Conservation (phyloP, 2,888 invertebrate species). For the Drosophila borealis region DNA sequence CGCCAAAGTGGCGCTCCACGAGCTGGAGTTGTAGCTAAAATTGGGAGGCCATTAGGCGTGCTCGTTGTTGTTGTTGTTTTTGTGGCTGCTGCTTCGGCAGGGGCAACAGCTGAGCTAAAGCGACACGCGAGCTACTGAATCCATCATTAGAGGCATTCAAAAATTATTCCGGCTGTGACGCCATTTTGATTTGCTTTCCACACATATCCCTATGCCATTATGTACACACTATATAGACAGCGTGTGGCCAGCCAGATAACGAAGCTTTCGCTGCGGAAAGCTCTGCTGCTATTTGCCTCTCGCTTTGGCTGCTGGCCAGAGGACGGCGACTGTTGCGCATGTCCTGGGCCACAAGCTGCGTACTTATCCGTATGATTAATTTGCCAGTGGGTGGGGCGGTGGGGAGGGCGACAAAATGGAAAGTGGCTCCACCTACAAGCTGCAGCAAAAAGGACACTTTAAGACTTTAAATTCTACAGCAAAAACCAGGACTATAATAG, state of each 20-base stretch:
- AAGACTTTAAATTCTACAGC: conserved; percentile 49
- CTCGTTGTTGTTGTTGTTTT: conserved; percentile 28
- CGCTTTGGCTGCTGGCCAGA: conserved; percentile 56
- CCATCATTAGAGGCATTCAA: conserved; percentile 45
- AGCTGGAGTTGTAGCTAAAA: conserved; percentile 12
- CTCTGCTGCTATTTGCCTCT: conserved; percentile 60
- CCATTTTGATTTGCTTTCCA: conserved; percentile 70
- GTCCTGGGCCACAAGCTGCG: conserved; percentile 69
- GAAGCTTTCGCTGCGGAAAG: conserved; percentile 56
- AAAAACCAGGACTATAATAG: conserved; percentile 5
- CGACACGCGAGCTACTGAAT: conserved; percentile 56
- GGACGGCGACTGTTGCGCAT: conserved; percentile 75
- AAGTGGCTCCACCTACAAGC: conserved; percentile 69
- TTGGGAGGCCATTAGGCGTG: conserved; percentile 67
- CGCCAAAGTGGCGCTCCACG: conserved; percentile 62
- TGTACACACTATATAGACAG: conserved; percentile 31
- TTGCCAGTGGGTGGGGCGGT: conserved; percentile 28
- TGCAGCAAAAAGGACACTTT: conserved; percentile 19
- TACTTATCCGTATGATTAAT: conserved; percentile 80
- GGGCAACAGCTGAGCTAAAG: conserved; percentile 82
- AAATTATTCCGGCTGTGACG: conserved; percentile 47
- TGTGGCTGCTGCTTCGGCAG: conserved; percentile 9
- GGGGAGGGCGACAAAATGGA: conserved; percentile 62
- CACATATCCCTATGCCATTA: conserved; percentile 28
- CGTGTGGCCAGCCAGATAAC: conserved; percentile 69